phyloP scores from a whole-genome alignment of 2,797 vertebrate species.

The Urosaurus nigricauda region DNA sequence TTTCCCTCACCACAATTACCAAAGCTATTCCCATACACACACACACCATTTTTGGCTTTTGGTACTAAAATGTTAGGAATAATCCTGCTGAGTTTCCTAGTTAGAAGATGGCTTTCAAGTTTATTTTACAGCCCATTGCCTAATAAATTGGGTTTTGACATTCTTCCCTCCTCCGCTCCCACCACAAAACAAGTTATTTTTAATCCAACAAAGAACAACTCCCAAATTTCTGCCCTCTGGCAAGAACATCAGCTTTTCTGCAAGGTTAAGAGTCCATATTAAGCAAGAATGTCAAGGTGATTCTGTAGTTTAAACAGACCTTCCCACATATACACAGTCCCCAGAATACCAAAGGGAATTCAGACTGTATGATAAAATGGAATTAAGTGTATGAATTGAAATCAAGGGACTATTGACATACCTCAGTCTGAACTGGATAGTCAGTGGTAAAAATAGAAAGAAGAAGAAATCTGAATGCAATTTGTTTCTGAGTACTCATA shows the following conservation, averaged over 20 bases:
- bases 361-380: background rate
- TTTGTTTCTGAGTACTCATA: background rate
- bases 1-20: background rate
- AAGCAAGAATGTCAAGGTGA: background rate
- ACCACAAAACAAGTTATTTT: background rate
- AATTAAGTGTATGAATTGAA: background rate
- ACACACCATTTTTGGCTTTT: constrained; percentile 8
- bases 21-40: background rate
- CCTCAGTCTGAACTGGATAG: background rate
- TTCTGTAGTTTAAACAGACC: background rate
- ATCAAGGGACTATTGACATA: background rate
- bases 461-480: background rate
- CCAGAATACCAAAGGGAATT: background rate
- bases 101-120: background rate
- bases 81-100: too few species aligned
- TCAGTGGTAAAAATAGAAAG: background rate
- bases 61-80: background rate
- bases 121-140: background rate
- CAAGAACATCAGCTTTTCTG: background rate
- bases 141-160: background rate
- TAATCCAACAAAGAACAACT: background rate
- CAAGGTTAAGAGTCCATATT: background rate
- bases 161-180: background rate
- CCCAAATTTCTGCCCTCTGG: background rate
- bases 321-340: background rate